These are phyloP conservation scores for Eristalis intricaria DNA, from an alignment of 2,888 invertebrate species.

Conservation along the genomic window DNA sequence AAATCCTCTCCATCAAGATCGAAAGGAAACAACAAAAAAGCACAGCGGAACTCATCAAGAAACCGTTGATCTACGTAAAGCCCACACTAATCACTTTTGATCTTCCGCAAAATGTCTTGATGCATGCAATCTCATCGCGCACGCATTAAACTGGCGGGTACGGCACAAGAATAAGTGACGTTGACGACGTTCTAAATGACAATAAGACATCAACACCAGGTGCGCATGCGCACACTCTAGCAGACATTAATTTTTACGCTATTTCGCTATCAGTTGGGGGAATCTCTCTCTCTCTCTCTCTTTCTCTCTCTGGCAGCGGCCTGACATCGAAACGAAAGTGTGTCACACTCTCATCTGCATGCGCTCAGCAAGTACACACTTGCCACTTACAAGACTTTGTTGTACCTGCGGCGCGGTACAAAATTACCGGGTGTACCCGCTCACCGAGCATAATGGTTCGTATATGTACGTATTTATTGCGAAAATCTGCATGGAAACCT, in stretches of 20 bases:
- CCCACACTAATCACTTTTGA: neutral
- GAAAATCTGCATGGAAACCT: conserved; percentile 31
- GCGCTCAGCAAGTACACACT: neutral
- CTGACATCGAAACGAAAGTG: conserved; percentile 70
- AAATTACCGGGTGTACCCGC: neutral
- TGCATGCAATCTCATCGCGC: neutral
- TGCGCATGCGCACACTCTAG: conserved; percentile 25
- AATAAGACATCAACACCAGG: conserved; percentile 54
- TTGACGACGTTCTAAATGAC: conserved; percentile 33
- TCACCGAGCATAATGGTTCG: neutral
- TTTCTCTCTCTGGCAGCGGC: neutral
- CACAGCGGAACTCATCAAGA: neutral
- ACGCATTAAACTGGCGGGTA: neutral
- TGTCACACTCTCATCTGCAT: conserved; percentile 65
- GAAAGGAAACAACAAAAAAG: neutral
- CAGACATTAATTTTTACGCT: conserved; percentile 46
- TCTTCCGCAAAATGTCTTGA: neutral
- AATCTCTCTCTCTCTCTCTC: conserved; percentile 48
- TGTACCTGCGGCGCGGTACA: neutral
- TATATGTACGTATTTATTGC: conserved; percentile 3
- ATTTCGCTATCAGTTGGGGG: conserved; percentile 47
- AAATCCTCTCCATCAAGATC: neutral
- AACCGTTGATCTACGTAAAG: neutral
- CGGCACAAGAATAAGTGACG: neutral
- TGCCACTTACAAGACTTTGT: neutral